Percentiles rank a stretch among this genome's conserved stretches.
Evolutionary conservation across 2,113 vertebrate species (phyloP).

Genomic region (Cepphus grylle): DNA sequence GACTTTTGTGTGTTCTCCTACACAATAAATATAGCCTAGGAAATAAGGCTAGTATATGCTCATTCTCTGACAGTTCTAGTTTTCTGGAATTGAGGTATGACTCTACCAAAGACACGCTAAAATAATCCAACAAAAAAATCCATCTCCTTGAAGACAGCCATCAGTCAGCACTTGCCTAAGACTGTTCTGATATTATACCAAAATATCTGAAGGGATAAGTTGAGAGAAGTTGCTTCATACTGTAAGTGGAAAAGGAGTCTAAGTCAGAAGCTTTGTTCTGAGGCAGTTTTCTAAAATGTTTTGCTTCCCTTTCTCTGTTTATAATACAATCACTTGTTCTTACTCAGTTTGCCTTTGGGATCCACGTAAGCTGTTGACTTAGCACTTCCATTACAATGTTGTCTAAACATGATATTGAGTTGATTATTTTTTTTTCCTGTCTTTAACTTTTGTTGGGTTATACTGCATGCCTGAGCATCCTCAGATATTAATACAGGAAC

Average conservation of each 20-base stretch:
- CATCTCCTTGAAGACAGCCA: neutral
- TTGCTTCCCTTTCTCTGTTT: conserved; percentile 37
- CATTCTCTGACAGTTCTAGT: neutral
- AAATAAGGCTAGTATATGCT: neutral
- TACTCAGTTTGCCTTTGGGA: neutral
- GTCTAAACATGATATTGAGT: conserved; percentile 26
- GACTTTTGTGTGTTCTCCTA: neutral
- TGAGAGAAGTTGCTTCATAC: neutral
- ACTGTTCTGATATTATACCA: neutral
- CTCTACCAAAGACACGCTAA: neutral
- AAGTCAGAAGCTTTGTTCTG: neutral
- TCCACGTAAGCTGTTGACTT: conserved; percentile 37
- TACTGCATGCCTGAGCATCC: neutral
- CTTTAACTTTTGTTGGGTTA: neutral
- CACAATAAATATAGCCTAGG: neutral
- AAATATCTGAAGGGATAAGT: neutral
- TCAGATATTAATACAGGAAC: neutral
- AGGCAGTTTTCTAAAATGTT: neutral
- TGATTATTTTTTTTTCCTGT: neutral
- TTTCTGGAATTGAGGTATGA: neutral
- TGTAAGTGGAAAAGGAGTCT: neutral
- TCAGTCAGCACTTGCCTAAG: neutral
- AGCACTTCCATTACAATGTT: conserved; percentile 17
- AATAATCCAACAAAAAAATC: neutral
- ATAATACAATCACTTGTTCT: conserved; percentile 20